Percentiles rank a stretch among this genome's conserved stretches.
These are phyloP conservation scores for Dicrurus megarhynchus DNA, from an alignment of 2,113 vertebrate genomes.

Conservation along the genomic window DNA sequence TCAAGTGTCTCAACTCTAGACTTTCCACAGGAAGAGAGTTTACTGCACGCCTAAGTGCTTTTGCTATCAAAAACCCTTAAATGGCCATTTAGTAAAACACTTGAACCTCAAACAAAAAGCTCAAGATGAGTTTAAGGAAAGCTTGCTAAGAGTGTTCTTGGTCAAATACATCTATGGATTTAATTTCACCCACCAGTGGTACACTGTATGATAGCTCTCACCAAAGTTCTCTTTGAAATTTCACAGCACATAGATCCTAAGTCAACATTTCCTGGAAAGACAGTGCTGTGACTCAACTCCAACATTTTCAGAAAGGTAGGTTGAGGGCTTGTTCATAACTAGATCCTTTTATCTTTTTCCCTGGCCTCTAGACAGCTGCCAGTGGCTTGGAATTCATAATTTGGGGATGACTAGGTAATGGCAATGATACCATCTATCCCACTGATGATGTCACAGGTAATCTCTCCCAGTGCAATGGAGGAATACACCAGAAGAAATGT, in stretches of 20 bases:
- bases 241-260: not conserved
- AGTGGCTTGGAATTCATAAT: not conserved
- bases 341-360: not conserved
- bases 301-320: not conserved
- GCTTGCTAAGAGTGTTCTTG: not conserved
- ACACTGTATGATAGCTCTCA: fast-evolving
- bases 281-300: not conserved
- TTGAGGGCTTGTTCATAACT: not conserved
- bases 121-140: not conserved
- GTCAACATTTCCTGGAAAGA: not conserved
- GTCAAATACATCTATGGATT: not conserved
- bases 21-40: fast-evolving
- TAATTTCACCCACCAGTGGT: not conserved
- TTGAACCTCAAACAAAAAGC: not conserved
- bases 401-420: not conserved
- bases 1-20: not conserved
- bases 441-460: not conserved
- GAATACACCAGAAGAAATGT: not conserved
- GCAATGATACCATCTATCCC: not conserved
- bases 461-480: fast-evolving
- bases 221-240: not conserved
- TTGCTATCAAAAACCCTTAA: not conserved
- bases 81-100: not conserved
- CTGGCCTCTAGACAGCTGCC: not conserved
- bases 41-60: not conserved